Base-by-base conservation (phyloP, 2,113 vertebrate genomes). In the Muntiacus reevesi region DNA sequence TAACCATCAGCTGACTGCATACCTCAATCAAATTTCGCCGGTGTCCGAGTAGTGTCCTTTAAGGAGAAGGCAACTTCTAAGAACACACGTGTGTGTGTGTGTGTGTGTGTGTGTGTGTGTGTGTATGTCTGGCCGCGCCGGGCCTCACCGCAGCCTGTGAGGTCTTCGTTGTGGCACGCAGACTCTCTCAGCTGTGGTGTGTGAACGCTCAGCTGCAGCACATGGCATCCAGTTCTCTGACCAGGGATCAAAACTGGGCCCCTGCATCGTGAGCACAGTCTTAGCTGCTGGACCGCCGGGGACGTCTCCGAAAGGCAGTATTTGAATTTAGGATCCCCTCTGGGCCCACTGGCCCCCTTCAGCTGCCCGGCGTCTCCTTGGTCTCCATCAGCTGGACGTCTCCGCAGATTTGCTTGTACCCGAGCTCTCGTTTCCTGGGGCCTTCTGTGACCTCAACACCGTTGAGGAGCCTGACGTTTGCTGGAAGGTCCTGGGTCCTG, bases 111-210 rank as follows among this genome's bases (percentile, higher is more conserved):
- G 40, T 40, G 14, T 1, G 11, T 6, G 11, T 27, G 25, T 27
- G 5, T 1, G 14, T 3, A 0, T 8, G 36, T 40, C 0, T 71
- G n/a, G n/a, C 67, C 0, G 19, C 0, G 3, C 19, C 0, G 2
- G 67, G 67, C 12, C n/a, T 40, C 1, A 0, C 19, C 6, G 21
- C 21, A 40, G 67, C n/a, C 2, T 23, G 19, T 11, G 19, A 12
- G n/a, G n/a, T 23, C 67, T 74, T 23, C 40, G 1, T 40, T 40
- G 67, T 2, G 67, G 5, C 36, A 25, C 1, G 36, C 11, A 40
- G 67, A 40, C 19, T 40, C 21, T 40, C 25, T 25, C 33, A 25
- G 36, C 3, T 74, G 36, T 3, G 67, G 36, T 5, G 2, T 40
- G 36, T 40, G 21, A 40, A 12, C 5, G 5, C 21, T 74, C 33